These are phyloP conservation scores for Ochotona princeps DNA, from an alignment of 2,113 vertebrate genomes.

Conservation along the genomic window DNA sequence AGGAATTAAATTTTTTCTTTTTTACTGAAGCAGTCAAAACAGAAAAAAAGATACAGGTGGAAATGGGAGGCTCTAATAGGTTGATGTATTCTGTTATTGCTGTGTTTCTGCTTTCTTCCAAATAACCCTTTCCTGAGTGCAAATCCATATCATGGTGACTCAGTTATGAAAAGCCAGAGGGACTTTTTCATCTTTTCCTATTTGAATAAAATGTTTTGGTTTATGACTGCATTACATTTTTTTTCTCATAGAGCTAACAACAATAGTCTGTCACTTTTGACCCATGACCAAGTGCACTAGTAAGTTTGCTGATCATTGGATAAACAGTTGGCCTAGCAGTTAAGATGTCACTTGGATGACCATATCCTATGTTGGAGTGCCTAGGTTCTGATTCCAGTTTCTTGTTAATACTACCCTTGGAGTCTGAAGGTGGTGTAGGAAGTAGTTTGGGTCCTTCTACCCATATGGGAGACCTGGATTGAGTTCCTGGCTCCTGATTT, in stretches of 20 bases:
- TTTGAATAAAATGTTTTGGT: constrained; percentile 19
- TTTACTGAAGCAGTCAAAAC: background rate
- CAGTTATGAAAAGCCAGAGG: constrained; percentile 10
- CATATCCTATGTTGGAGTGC: no score
- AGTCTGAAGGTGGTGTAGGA: no score
- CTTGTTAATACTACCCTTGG: no score
- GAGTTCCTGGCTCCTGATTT: no score
- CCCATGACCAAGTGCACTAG: background rate
- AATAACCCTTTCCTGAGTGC: background rate
- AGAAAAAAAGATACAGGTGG: background rate
- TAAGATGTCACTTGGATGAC: no score
- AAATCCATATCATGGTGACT: background rate
- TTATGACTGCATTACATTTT: background rate
- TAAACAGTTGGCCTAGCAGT: no score
- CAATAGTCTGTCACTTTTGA: constrained; percentile 22
- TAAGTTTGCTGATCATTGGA: background rate
- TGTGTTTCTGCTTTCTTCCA: background rate
- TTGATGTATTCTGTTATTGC: background rate
- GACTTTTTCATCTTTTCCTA: constrained; percentile 9
- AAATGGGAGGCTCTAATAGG: background rate
- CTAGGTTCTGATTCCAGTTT: no score
- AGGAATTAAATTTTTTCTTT: background rate
- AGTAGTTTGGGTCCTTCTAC: no score
- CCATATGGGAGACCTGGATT: no score
- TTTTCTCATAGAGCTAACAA: constrained; percentile 1